Evolutionary conservation across 2,113 vertebrate genomes (phyloP).

Genomic region (Mustela lutreola): DNA sequence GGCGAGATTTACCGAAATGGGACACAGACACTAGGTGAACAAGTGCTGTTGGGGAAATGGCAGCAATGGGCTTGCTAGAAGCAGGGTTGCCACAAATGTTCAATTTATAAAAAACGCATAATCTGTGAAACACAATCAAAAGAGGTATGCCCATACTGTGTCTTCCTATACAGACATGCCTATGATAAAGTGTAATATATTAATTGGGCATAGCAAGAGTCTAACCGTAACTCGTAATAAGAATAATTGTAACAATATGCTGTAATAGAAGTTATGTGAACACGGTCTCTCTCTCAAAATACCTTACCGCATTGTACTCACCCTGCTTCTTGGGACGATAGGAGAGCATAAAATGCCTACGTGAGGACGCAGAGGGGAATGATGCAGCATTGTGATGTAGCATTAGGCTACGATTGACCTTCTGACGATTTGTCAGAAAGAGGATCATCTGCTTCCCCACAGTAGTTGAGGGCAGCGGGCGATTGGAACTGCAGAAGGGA

Average conservation of each 20-base stretch:
- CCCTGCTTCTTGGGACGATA: not conserved
- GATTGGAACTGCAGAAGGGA: not conserved
- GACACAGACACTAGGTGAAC: not conserved
- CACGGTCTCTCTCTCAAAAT: not conserved
- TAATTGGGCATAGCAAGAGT: not conserved
- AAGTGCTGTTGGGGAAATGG: not conserved
- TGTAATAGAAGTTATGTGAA: not conserved
- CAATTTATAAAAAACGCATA: not conserved
- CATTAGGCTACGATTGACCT: not conserved
- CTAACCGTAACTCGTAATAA: not conserved
- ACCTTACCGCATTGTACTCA: not conserved
- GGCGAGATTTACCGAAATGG: not conserved
- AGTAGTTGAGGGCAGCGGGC: not conserved
- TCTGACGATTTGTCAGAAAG: not conserved
- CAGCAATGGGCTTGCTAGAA: not conserved
- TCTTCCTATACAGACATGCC: not conserved
- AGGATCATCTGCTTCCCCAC: not conserved
- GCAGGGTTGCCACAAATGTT: not conserved
- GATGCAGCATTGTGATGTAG: not conserved
- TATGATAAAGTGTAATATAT: not conserved
- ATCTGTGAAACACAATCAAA: not conserved
- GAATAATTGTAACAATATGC: not conserved
- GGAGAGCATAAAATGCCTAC: not conserved
- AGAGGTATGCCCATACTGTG: not conserved
- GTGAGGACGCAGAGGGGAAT: not conserved